phyloP scores from a whole-genome alignment of 2,113 vertebrate genomes.

The Scalopus aquaticus region DNA sequence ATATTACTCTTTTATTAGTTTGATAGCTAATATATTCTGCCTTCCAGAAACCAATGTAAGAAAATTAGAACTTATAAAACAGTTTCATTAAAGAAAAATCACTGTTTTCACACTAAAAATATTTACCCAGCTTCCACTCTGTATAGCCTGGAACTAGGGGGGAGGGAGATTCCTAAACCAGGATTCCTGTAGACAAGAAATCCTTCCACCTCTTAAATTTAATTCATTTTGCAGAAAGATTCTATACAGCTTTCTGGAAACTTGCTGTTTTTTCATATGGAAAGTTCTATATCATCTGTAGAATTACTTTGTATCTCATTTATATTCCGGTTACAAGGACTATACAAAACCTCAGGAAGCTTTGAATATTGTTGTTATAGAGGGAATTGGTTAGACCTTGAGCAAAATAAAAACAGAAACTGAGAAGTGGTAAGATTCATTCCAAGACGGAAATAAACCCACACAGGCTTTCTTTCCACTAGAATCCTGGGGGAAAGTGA shows the following conservation, averaged over 20 bases:
- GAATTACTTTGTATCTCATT: slow-evolving; percentile 32
- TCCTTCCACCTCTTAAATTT: background rate
- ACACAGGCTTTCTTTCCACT: background rate
- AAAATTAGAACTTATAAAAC: slow-evolving; percentile 52
- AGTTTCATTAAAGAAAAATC: background rate
- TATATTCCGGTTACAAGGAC: background rate
- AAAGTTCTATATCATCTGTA: background rate
- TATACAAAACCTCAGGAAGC: background rate
- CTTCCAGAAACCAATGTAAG: slow-evolving; percentile 2
- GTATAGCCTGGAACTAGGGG: background rate
- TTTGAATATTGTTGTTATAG: background rate
- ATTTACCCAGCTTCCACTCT: background rate
- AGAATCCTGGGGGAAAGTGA: background rate
- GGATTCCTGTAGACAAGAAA: background rate
- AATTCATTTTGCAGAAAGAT: background rate
- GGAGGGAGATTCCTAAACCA: background rate
- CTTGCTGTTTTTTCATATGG: background rate
- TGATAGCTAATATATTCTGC: background rate
- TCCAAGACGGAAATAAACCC: background rate
- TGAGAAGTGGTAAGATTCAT: background rate
- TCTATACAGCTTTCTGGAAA: slow-evolving; percentile 47
- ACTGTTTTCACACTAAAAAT: slow-evolving; percentile 20
- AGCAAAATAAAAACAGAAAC: slow-evolving; percentile 29
- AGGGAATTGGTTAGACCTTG: background rate
- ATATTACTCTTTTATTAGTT: background rate